A percentile compares a stretch with the other conserved stretches of the same genome.
phyloP scores from a whole-genome alignment of 2,113 vertebrate species.

The Tympanuchus pallidicinctus region DNA sequence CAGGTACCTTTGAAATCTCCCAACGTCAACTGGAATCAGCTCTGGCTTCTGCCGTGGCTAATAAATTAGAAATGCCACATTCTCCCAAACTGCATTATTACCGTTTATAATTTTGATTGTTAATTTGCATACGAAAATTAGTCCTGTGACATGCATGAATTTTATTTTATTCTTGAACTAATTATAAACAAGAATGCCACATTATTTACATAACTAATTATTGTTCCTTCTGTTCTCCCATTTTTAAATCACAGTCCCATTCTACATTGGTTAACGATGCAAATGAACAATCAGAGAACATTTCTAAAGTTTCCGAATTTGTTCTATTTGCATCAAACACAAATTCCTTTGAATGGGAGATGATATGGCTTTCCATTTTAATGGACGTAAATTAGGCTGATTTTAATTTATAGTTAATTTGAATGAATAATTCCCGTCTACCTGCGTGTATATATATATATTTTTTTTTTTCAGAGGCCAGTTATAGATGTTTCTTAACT shows the following conservation, averaged over 20 bases:
- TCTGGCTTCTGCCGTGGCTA: conserved; percentile 78
- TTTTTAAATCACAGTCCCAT: conserved; percentile 79
- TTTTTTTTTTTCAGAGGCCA: conserved; percentile 73
- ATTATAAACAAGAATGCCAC: conserved; percentile 99
- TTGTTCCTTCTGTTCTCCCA: conserved; percentile 96
- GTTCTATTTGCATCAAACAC: conserved; percentile 84
- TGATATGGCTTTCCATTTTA: conserved; percentile 85
- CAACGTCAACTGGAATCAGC: conserved; percentile 85
- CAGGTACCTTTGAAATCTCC: conserved; percentile 73
- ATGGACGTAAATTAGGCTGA: conserved; percentile 84
- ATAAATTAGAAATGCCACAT: conserved; percentile 93
- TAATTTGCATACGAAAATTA: conserved; percentile 99
- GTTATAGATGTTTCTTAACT: conserved; percentile 81
- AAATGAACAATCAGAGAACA: conserved; percentile 84
- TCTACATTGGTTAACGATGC: conserved; percentile 74
- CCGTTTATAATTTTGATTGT: conserved; percentile 98
- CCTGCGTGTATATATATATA: conserved; percentile 70
- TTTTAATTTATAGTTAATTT: conserved; percentile 87
- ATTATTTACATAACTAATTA: conserved; percentile 99
- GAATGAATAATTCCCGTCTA: conserved; percentile 84
- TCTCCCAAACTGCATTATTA: conserved; percentile 95
- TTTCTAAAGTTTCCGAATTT: conserved; percentile 84
- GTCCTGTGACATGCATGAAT: conserved; percentile 95
- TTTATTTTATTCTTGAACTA: conserved; percentile 92
- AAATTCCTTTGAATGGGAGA: conserved; percentile 82